These are phyloP conservation scores for Gasterosteus nipponicus DNA, from an alignment of 2,113 vertebrate genomes.

Conservation along the genomic window DNA sequence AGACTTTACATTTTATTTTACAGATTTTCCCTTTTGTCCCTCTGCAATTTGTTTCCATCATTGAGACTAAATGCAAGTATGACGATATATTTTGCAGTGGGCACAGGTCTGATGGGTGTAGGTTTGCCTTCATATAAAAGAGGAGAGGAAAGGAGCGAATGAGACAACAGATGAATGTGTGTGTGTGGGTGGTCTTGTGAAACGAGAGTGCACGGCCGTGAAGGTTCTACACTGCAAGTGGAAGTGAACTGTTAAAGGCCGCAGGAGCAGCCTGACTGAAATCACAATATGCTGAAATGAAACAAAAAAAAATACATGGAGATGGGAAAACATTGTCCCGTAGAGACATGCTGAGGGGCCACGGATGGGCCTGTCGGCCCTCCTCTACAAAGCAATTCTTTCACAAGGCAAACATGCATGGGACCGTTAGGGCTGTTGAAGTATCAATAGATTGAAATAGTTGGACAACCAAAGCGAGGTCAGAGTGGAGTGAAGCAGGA, in stretches of 20 bases:
- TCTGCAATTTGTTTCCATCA: slow-evolving; percentile 33
- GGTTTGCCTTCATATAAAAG: slow-evolving; percentile 80
- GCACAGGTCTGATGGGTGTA: slow-evolving; percentile 26
- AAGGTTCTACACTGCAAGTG: slow-evolving; percentile 88
- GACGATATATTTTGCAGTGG: slow-evolving; percentile 51
- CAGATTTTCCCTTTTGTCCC: not conserved
- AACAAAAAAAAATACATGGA: slow-evolving; percentile 52
- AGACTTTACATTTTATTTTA: slow-evolving; percentile 17
- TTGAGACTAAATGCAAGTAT: slow-evolving; percentile 25
- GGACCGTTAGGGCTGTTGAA: slow-evolving; percentile 65
- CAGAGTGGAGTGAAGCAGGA: slow-evolving; percentile 42
- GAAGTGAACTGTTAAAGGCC: slow-evolving; percentile 95
- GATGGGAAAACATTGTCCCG: slow-evolving; percentile 44
- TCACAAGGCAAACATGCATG: slow-evolving; percentile 77
- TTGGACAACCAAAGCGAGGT: slow-evolving; percentile 58
- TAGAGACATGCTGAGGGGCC: slow-evolving; percentile 60
- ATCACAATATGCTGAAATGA: slow-evolving; percentile 89
- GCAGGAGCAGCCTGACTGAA: slow-evolving; percentile 91
- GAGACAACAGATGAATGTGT: slow-evolving; percentile 86
- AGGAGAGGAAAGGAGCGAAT: slow-evolving; percentile 84
- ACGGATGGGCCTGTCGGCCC: slow-evolving; percentile 65
- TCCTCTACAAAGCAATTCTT: slow-evolving; percentile 80
- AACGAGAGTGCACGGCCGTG: slow-evolving; percentile 76
- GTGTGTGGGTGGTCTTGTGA: slow-evolving; percentile 83
- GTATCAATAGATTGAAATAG: slow-evolving; percentile 87